These are phyloP conservation scores for Azemiops feae DNA, from an alignment of 2,113 vertebrate genomes.

Conservation along the genomic window DNA sequence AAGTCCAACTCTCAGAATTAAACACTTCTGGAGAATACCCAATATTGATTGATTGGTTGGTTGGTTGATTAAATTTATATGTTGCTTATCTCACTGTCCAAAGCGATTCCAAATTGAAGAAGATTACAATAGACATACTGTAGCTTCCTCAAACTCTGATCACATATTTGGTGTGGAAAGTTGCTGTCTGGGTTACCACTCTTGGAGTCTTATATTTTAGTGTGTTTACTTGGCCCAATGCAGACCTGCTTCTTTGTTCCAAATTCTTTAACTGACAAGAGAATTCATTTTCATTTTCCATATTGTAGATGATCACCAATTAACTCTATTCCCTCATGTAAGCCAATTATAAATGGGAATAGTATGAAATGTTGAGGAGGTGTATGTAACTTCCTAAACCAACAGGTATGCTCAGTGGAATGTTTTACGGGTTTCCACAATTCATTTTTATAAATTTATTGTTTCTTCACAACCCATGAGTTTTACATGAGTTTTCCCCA, in stretches of 20 bases:
- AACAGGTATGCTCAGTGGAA: not conserved
- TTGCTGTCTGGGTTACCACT: not conserved
- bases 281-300: not conserved
- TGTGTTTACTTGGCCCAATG: not conserved
- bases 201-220: not conserved
- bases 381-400: not conserved
- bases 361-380: not conserved
- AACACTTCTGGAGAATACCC: not conserved
- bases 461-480: not conserved
- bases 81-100: too few relatives aligned
- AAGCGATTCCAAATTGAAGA: not conserved
- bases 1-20: not conserved
- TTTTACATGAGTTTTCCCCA: not conserved
- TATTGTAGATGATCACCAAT: not conserved
- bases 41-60: too few relatives aligned
- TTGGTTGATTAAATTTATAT: too few relatives aligned
- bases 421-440: not conserved
- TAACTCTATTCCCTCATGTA: not conserved
- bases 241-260: not conserved
- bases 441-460: not conserved
- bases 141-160: not conserved
- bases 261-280: not conserved
- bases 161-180: not conserved
- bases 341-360: not conserved
- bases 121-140: not conserved